Base-by-base conservation (phyloP, 2,797 vertebrate species). In the Capromys pilorides region DNA sequence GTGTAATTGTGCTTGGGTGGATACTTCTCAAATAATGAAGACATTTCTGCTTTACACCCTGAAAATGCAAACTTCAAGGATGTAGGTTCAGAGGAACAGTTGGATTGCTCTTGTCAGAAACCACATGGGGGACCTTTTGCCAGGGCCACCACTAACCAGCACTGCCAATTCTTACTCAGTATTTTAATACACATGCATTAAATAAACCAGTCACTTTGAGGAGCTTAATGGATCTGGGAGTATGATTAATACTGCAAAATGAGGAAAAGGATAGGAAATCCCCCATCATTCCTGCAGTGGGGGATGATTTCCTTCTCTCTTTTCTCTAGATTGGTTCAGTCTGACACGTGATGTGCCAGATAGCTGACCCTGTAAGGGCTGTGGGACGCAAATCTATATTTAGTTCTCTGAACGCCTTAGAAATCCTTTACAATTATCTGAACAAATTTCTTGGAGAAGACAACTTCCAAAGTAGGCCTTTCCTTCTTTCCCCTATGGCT, bases 71-170 rank as follows among this genome's bases (percentile, higher is more conserved):
- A 79, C 61, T 31, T 87, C 7, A 13, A 22, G 39, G 57, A n/a
- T 57, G 54, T 81, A 78, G 61, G 71, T 71, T 82, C 59, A 69
- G 82, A 88, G 78, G 41, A 67, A 28, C 54, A 45, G 87, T 92
- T 51, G 61, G 82, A 31, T 36, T 39, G 61, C 26, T 96, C 57
- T 82, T 78, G 78, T 92, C 54, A 89, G 86, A 94, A 91, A 91
- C 67, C 54, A 66, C 22, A 61, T 94, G 67, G 78, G n/a, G 59
- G 41, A 67, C 91, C 41, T 94, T 71, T 57, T 75, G 24, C 77
- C 73, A 88, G 85, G 71, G 57, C 67, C 81, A 94, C 71, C 67
- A n/a, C 69, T 39, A 49, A 66, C 77, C 2, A 0, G 11, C 59
- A 69, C 41, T 62, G 78, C 89, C 91, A 85, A 39, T 85, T 90